Evolutionary conservation across 2,888 invertebrate species (phyloP).

Genomic region (Girardia tigrina): DNA sequence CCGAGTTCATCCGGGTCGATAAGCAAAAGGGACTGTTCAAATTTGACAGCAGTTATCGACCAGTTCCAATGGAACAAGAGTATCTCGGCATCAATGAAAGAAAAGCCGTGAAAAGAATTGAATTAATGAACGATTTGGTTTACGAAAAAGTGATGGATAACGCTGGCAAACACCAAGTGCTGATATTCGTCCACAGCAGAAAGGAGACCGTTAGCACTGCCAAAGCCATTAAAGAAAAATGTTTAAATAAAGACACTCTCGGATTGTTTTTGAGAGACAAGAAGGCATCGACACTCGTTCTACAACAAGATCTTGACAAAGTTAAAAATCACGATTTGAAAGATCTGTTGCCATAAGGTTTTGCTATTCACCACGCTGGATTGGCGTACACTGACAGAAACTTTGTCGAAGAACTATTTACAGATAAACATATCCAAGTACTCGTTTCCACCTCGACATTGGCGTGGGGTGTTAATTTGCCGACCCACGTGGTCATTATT

Average conservation of each 20-base stretch:
- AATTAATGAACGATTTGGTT: conserved; percentile 95
- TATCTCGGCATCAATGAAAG: conserved; percentile 98
- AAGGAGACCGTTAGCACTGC: conserved; percentile 97
- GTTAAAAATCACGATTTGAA: conserved; percentile 76
- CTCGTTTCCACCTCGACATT: conserved; percentile 91
- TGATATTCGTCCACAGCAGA: conserved; percentile 92
- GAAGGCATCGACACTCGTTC: conserved; percentile 87
- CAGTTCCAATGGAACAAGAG: conserved; percentile 89
- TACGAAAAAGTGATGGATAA: conserved; percentile 97
- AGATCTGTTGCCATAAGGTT: conserved; percentile 89
- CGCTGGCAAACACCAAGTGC: conserved; percentile 82
- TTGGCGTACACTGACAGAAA: conserved; percentile 95
- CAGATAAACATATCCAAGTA: conserved; percentile 90
- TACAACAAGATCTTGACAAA: conserved; percentile 69
- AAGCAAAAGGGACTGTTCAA: conserved; percentile 77
- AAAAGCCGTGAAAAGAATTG: conserved; percentile 87
- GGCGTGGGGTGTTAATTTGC: conserved; percentile 98
- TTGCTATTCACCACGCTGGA: conserved; percentile 98
- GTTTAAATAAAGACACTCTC: conserved; percentile 86
- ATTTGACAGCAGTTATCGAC: conserved; percentile 84
- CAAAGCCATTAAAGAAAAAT: conserved; percentile 84
- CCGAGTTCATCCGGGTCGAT: conserved; percentile 77
- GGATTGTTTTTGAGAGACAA: conserved; percentile 88
- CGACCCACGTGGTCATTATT: conserved; percentile 92
- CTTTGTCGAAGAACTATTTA: conserved; percentile 91